Evolutionary conservation across 2,797 vertebrate species (phyloP).

Genomic region (Gymnoscopelus braueri): DNA sequence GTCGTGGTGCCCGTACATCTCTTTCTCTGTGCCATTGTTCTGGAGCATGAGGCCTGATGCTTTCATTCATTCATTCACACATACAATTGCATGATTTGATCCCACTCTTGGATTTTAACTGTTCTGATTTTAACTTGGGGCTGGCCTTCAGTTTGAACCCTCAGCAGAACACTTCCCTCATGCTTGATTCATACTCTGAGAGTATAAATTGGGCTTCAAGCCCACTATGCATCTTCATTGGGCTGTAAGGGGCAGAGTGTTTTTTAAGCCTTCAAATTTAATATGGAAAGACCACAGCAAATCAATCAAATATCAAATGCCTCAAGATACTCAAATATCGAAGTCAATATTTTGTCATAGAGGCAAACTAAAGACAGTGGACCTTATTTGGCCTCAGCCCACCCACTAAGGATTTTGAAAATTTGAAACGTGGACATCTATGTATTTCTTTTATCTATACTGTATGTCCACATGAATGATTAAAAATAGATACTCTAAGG

Average conservation of each 20-base stretch:
- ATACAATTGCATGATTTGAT: conserved; percentile 71
- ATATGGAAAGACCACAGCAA: conserved; percentile 15
- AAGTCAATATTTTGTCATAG: conserved; percentile 37
- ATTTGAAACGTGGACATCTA: conserved; percentile 12
- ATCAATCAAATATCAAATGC: not conserved
- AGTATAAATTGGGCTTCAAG: not conserved
- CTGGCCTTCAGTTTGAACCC: conserved; percentile 52
- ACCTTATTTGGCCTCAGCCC: conserved; percentile 10
- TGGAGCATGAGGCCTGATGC: conserved; percentile 47
- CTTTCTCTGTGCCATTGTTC: conserved; percentile 44
- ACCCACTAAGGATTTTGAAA: conserved; percentile 11
- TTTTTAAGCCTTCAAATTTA: conserved; percentile 35
- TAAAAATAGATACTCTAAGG: conserved; percentile 45
- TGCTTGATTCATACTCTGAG: conserved; percentile 40
- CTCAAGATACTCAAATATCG: conserved; percentile 21
- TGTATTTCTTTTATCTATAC: conserved; percentile 14
- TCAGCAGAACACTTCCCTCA: conserved; percentile 58
- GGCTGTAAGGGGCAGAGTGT: conserved; percentile 16
- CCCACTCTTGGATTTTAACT: conserved; percentile 48
- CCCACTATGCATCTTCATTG: conserved; percentile 59
- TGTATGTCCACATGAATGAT: conserved; percentile 59
- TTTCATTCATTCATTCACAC: conserved; percentile 51
- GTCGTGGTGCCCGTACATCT: conserved; percentile 59
- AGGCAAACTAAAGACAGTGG: conserved; percentile 9
- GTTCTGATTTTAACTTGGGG: conserved; percentile 34